These are phyloP conservation scores for Plumapathes pennacea DNA, from an alignment of 92 coral and sea anemone genomes.

Conservation along the genomic window DNA sequence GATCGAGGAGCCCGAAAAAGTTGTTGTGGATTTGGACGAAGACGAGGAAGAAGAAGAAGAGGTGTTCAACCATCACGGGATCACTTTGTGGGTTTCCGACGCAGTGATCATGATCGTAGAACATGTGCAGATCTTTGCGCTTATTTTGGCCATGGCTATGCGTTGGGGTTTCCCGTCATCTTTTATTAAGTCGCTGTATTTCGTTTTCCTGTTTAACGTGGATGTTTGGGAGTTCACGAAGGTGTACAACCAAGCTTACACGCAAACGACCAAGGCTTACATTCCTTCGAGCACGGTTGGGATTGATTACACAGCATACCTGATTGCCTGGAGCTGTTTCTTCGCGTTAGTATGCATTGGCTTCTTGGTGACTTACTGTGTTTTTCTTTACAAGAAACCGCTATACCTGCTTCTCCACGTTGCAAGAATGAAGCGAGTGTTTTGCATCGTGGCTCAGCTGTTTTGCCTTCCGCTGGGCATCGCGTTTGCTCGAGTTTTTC, in stretches of 20 bases:
- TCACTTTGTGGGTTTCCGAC: conserved; percentile 97
- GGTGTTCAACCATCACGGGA: conserved; percentile 89
- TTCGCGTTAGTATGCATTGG: conserved; percentile 58
- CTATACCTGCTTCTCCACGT: conserved; percentile 82
- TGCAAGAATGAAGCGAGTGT: conserved; percentile 91
- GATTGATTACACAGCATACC: conserved; percentile 71
- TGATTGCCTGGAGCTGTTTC: conserved; percentile 75
- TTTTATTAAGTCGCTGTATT: conserved; percentile 71
- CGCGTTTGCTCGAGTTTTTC: conserved; percentile 83
- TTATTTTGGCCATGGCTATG: conserved; percentile 83
- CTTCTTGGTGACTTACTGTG: conserved; percentile 63
- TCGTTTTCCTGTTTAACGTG: conserved; percentile 68
- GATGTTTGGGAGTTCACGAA: conserved; percentile 96
- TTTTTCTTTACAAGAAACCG: conserved; percentile 75
- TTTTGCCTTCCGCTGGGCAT: conserved; percentile 81
- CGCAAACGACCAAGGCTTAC: conserved; percentile 66
- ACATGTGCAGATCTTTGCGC: conserved; percentile 95
- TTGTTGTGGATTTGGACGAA: conserved; percentile 85
- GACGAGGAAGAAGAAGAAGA: conserved; percentile 69
- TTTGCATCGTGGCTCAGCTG: conserved; percentile 75
- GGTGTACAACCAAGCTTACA: conserved; percentile 61
- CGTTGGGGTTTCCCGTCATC: conserved; percentile 95
- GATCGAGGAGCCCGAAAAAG: conserved; percentile 73
- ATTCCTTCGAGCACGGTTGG: conserved; percentile 63
- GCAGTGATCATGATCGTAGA: conserved; percentile 85